A percentile compares a stretch with the other conserved stretches of the same genome.
Conservation (phyloP, 1,140 invertebrate genomes). For the Tachypleus tridentatus region DNA sequence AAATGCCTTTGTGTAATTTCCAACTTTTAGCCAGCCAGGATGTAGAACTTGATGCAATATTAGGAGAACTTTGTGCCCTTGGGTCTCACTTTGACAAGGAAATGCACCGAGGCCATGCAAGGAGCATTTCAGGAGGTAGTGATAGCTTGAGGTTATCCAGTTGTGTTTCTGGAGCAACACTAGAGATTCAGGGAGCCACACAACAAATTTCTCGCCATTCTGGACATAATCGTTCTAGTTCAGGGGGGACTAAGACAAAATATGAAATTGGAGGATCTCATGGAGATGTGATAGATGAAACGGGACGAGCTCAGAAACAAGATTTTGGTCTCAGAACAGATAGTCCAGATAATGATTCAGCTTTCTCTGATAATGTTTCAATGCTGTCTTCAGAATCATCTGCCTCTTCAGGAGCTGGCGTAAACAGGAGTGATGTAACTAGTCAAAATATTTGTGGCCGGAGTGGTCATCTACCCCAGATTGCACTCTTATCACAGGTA, state of each 20-base stretch:
- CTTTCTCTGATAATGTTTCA: conserved; percentile 90
- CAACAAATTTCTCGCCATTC: conserved; percentile 5
- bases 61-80: conserved; percentile 83
- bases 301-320: conserved; percentile 21
- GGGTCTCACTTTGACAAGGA: conserved; percentile 60
- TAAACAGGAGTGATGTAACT: conserved; percentile 29
- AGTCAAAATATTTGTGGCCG: conserved; percentile 25
- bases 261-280: conserved; percentile 26
- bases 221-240: conserved; percentile 41
- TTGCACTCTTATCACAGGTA: too few relatives aligned
- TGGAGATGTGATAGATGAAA: conserved; percentile 17
- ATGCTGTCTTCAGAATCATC: conserved; percentile 81
- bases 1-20: conserved; percentile 17
- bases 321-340: conserved; percentile 52
- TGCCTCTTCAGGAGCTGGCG: conserved; percentile 62
- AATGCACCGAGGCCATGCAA: conserved; percentile 18
- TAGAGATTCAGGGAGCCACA: neutral
- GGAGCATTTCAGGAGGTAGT: conserved; percentile 4
- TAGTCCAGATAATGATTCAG: conserved; percentile 92
- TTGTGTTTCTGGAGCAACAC: neutral
- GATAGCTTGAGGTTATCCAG: neutral
- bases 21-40: conserved; percentile 68
- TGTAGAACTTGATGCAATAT: conserved; percentile 87
- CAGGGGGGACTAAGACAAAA: conserved; percentile 35
- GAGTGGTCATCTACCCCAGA: conserved; percentile 13